Evolutionary conservation across 2,888 invertebrate species (phyloP), one percentile per base, ranked within the genome.

Genomic region (Operophtera brumata): DNA sequence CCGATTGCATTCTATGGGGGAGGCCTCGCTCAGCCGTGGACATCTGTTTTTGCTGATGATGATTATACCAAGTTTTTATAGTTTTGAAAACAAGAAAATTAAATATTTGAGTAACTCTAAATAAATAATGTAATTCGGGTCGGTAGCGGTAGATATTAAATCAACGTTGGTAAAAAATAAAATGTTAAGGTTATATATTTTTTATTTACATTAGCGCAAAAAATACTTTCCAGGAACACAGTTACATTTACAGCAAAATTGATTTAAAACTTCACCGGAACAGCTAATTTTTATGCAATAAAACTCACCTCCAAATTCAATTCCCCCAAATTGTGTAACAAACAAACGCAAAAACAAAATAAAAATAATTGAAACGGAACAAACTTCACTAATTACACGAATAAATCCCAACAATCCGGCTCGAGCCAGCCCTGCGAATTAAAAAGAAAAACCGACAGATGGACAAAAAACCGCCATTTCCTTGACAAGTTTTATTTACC

Each of bases 401-500:
- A 87, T 86, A 87, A 89, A 88, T 86, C 87, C 85, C 80, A 86
- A 85, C 86, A 86, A 83, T 82, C 73, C 78, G 61, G 73, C 75
- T 75, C 75, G 72, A 67, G 66, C 76, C 73, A 71, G 77, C 75
- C 82, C 76, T 75, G 73, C 80, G 80, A 87, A 89, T 85, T 84
- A 84, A 85, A 86, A 82, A 82, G 77, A 85, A 78, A 73, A 73
- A 73, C 76, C 73, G 73, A 77, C 86, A 84, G 85, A 84, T 81
- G 80, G 80, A 80, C 77, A 78, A 83, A 87, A 84, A 85, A 84
- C 77, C 71, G 71, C 51, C 80, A 83, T 84, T 90, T 86, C 88
- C 86, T 83, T 86, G 84, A 89, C 86, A 89, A 90, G 83, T 87
- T 89, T 87, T 88, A 83, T 89, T 89, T 86, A 87, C 86, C 84